These are phyloP conservation scores for Petrocephalus zakoni DNA, from an alignment of 2,113 vertebrate genomes.

Conservation along the genomic window DNA sequence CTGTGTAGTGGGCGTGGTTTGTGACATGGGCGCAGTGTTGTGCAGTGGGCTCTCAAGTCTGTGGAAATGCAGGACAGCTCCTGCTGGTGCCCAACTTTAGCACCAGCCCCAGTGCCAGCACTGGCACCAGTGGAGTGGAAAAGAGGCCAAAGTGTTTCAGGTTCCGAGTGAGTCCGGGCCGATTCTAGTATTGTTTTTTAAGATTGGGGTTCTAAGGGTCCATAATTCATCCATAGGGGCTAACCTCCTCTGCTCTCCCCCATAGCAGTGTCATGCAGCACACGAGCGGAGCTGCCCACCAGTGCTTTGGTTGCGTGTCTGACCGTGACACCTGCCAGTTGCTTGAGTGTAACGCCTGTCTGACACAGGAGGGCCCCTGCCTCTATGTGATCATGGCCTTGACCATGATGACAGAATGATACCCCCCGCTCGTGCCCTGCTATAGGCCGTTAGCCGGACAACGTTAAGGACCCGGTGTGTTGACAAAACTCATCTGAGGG, in stretches of 20 bases:
- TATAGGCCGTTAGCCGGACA: neutral
- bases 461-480: neutral
- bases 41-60: too few species aligned
- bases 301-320: neutral
- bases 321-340: neutral
- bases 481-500: neutral
- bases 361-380: neutral
- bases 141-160: too few species aligned
- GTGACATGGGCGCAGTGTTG: too few species aligned
- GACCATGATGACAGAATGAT: neutral
- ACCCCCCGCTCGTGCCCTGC: neutral
- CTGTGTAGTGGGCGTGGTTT: too few species aligned
- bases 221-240: too few species aligned
- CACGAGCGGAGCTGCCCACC: neutral
- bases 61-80: too few species aligned
- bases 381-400: neutral
- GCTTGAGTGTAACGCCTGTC: neutral
- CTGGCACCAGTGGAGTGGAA: too few species aligned
- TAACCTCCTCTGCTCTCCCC: neutral
- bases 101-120: too few species aligned
- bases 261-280: too few species aligned
- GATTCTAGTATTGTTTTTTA: neutral
- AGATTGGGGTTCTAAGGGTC: neutral
- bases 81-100: too few species aligned
- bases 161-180: neutral